Conservation (phyloP, 2,797 vertebrate species). For the Onychomys torridus region DNA sequence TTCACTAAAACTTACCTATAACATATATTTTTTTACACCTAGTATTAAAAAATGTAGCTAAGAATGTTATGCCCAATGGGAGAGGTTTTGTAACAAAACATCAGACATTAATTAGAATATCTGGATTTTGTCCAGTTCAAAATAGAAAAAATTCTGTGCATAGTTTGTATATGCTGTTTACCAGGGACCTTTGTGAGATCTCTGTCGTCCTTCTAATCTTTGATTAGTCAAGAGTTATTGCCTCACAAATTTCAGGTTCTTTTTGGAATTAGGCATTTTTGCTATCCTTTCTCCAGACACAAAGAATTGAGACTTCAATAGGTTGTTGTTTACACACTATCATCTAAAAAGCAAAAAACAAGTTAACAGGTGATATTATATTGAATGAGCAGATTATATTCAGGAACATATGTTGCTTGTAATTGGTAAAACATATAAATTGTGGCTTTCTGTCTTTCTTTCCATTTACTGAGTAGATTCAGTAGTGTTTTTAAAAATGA, state of each 20-base stretch:
- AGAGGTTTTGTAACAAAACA: neutral
- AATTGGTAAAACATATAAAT: neutral
- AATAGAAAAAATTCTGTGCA: neutral
- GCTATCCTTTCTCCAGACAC: neutral
- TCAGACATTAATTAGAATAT: neutral
- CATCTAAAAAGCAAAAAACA: neutral
- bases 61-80: neutral
- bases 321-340: neutral
- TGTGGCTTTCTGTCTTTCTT: neutral
- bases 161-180: neutral
- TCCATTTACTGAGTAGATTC: neutral
- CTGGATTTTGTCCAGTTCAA: neutral
- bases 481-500: conserved; percentile 34
- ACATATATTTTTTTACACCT: neutral
- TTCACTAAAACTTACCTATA: neutral
- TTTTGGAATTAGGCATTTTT: neutral
- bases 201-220: neutral
- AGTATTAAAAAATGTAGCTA: conserved; percentile 10
- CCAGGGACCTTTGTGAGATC: neutral
- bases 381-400: no score
- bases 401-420: neutral
- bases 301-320: neutral
- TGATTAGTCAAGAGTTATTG: neutral
- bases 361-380: neutral
- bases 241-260: neutral